Conservation (phyloP, 2,888 invertebrate genomes). For the Omphaloscelis lunosa region DNA sequence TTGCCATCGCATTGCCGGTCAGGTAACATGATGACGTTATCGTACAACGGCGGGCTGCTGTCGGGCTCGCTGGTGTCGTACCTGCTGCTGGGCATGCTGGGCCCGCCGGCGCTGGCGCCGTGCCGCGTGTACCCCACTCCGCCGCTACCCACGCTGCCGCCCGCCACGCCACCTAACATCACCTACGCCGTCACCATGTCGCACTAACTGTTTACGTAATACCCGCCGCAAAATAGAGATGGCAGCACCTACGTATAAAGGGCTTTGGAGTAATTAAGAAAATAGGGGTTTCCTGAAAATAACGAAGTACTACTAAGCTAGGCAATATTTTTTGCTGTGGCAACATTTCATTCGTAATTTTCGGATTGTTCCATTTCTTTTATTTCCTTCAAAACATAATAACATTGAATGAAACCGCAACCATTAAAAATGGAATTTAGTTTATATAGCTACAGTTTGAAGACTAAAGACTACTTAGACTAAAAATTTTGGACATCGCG, state of each 20-base stretch:
- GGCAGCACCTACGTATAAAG: slow-evolving; percentile 10
- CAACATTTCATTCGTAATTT: background rate
- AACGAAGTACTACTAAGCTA: background rate
- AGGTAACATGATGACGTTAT: slow-evolving; percentile 98
- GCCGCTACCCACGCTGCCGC: slow-evolving; percentile 79
- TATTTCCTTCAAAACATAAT: background rate
- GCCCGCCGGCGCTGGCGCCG: slow-evolving; percentile 86
- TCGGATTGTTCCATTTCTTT: background rate
- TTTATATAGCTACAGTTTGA: slow-evolving; percentile 10
- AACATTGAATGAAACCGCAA: background rate
- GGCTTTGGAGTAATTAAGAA: background rate
- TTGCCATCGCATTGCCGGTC: slow-evolving; percentile 48
- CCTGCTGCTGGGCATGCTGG: slow-evolving; percentile 92
- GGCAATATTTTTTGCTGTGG: background rate
- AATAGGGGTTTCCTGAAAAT: slow-evolving; percentile 1
- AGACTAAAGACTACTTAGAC: slow-evolving; percentile 6
- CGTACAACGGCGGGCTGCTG: slow-evolving; percentile 96
- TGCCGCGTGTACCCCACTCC: slow-evolving; percentile 88
- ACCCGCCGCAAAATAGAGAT: slow-evolving; percentile 8
- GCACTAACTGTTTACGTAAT: slow-evolving; percentile 64
- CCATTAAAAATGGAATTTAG: slow-evolving; percentile 4
- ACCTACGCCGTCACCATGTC: slow-evolving; percentile 65
- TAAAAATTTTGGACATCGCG: background rate
- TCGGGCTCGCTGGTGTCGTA: slow-evolving; percentile 96
- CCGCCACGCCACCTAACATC: slow-evolving; percentile 72